Base-by-base conservation (phyloP, 1,140 invertebrate species). In the Spodoptera frugiperda region DNA sequence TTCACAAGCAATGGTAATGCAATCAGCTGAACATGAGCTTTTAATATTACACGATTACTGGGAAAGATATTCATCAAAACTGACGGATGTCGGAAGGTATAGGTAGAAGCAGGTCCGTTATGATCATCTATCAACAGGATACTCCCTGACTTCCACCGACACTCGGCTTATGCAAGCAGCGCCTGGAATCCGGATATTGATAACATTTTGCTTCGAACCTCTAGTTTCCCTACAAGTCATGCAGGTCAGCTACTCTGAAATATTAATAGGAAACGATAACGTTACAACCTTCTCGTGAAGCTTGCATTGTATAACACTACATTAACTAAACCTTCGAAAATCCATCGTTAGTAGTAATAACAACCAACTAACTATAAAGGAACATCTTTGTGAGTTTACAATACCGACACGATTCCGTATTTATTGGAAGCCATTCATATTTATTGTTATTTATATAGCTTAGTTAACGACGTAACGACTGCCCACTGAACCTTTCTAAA, bases 401-500 rank as follows among this genome's bases (percentile, higher is more conserved):
- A 39, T 39, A 39, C 6, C 49, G 6, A 25, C 14, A 19, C 15
- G n/a, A 44, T 17, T 44, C 39, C 10, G 0, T 61, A 10, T 61
- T 61, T 17, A 61, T 44, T 61, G 57, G 33, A 39, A 61, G 10
- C 57, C 10, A 61, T 61, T 3, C 17, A 17, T 61, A 61, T 61
- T 61, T 15, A 17, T n/a, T 11, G 57, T 61, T 59, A 19, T 61
- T 61, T 61, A 44, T 44, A 30, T 44, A 44, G n/a, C 57, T 4
- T n/a, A 30, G 30, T 44, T 61, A 61, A 44, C 57, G 30, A 61
- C 17, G 30, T 44, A 61, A 61, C 57, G 44, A 44, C 19, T 15
- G 33, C 57, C 57, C n/a, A 17, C 33, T 39, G 15, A 44, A 61
- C 57, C 33, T 61, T 61, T 61, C 57, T 61, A 61, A 61, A 61